Evolutionary conservation across 2,113 vertebrate species (phyloP), one percentile per base, ranked within the genome.

Genomic region (Petroica traversi): DNA sequence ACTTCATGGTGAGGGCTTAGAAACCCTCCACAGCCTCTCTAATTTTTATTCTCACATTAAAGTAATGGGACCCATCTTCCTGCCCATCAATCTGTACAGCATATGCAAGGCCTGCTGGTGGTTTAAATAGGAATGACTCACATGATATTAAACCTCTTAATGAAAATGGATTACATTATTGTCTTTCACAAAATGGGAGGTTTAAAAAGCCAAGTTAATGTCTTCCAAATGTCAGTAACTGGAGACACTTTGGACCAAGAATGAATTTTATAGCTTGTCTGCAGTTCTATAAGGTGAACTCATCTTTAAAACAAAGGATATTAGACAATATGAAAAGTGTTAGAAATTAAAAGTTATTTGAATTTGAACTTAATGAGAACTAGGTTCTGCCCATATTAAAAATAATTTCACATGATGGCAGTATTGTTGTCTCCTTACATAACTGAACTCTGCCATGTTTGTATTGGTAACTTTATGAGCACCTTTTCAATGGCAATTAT

Each of bases 81-180:
- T 92, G 79, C 83, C 83, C 79, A 88, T 95, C 94, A 93, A 73
- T 95, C 94, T 95, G 88, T n/a, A n/a, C 61, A 86, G 76, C 83
- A 74, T 94, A 91, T 94, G 92, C 55, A 86, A 81, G 75, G 26
- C 83, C 88, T 94, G 94, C 91, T 96, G 92, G 36, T 62, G 80
- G 79, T 84, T 94, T 92, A 80, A 93, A 91, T 81, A 86, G 91
- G 59, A 85, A 92, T 97, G 91, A 97, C 91, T 97, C 95, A 92
- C 55, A 58, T 66, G 91, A 45, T 94, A 95, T 91, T 94, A 80
- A 91, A n/a, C 51, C 59, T 84, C 61, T 88, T 95, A 96, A 81
- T 94, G 88, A 91, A 97, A 94, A 94, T 91, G 79, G 64, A 94
- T 97, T 74, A 71, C 72, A 17, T 92, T 92, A 94, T 59, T 96